Percentiles rank a stretch among this genome's conserved stretches.
phyloP scores from a whole-genome alignment of 2,797 vertebrate species.

The Syngnathus rostellatus region DNA sequence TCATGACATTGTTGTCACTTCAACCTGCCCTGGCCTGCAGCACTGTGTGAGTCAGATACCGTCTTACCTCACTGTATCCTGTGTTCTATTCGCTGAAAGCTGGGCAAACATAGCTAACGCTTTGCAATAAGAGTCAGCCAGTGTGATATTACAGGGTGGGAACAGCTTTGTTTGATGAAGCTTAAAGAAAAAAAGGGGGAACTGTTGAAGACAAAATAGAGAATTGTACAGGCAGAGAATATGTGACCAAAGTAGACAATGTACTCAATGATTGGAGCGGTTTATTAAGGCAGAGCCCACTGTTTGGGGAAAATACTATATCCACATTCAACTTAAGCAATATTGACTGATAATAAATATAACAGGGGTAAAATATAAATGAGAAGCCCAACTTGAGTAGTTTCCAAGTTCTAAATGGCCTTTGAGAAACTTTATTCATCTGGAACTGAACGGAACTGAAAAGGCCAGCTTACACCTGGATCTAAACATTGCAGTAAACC shows the following conservation, averaged over 20 bases:
- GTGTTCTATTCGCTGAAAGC: conserved; percentile 14
- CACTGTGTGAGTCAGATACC: conserved; percentile 8
- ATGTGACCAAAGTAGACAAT: neutral
- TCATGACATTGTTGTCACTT: conserved; percentile 28
- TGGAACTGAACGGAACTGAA: conserved; percentile 28
- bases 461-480: conserved; percentile 22
- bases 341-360: too few species aligned
- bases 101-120: conserved; percentile 22
- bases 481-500: conserved; percentile 31
- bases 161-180: conserved; percentile 3
- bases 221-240: neutral
- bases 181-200: neutral
- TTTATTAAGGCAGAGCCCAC: too few species aligned
- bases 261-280: too few species aligned
- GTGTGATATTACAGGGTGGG: neutral
- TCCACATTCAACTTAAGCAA: too few species aligned
- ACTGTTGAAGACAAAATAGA: neutral
- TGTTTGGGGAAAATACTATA: too few species aligned
- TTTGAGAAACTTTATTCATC: conserved; percentile 36
- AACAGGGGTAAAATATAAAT: neutral
- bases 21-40: conserved; percentile 33
- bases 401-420: conserved; percentile 21
- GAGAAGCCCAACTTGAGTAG: conserved; percentile 11
- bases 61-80: conserved; percentile 17
- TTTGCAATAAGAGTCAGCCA: neutral